Evolutionary conservation across 2,113 vertebrate genomes (phyloP), one percentile per base, ranked within the genome.

Genomic region (Coryphaenoides rupestris): DNA sequence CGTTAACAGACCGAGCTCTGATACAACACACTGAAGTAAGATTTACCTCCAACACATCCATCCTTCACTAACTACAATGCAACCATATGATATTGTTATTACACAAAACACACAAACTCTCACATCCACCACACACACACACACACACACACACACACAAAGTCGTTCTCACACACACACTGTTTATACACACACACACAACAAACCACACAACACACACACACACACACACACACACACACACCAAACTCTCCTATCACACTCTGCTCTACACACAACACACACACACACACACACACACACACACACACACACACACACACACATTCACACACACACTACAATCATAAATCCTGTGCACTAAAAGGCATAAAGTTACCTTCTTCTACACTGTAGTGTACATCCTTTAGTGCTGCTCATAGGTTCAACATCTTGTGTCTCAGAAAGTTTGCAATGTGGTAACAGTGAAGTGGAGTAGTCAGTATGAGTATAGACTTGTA

Each of bases 311-410:
- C 53, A 21, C 21, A 21, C 53, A 3, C 19, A 2, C 21, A 24
- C 15, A 5, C 21, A 13, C 55, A 24, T 4, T 14, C 55, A 49
- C 16, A 59, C 3, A 62, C 12, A 65, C 22, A 53, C 19, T 5
- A 40, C 28, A 69, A 22, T 57, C 15, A 72, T n/a, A 61, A 19
- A 60, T 0, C 1, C 23, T 24, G 19, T n/a, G 15, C 63, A 10
- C 56, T 65, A 49, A 75, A 62, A 56, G 21, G 57, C 49, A 64
- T 16, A 40, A 60, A 21, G 73, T 89, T 90, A 91, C 88, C 88
- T 90, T 90, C 83, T 90, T 90, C 71, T 91, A 89, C 70, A 91
- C 85, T n/a, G 86, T 87, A 89, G 79, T n/a, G n/a, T 89, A 89
- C 88, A 90, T 91, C 76, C 80, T 90, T 73, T 84, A 78, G 58